Evolutionary conservation across 2,113 vertebrate genomes (phyloP).

Genomic region (Setophaga petechia): DNA sequence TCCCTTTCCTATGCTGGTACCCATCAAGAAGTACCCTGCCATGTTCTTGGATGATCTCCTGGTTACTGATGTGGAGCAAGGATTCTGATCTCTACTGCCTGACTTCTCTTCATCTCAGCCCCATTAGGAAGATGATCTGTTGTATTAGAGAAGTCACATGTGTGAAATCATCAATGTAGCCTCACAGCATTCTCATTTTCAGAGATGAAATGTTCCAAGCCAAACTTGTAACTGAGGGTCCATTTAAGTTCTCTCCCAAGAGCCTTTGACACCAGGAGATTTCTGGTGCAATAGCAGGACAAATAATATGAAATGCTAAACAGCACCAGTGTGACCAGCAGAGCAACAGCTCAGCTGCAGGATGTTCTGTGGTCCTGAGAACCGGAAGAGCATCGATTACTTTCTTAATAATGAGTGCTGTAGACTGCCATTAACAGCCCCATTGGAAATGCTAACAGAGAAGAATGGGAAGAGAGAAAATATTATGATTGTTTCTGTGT

Average conservation of each 20-base stretch:
- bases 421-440: neutral
- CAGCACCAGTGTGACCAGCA: neutral
- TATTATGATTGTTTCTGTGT: neutral
- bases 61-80: neutral
- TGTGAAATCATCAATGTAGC: neutral
- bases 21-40: neutral
- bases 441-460: neutral
- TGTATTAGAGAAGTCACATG: neutral
- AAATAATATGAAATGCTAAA: neutral
- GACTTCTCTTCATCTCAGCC: neutral
- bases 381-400: neutral
- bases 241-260: neutral
- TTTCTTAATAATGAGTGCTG: neutral
- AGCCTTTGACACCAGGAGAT: neutral
- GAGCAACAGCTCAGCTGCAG: neutral
- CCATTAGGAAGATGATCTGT: neutral
- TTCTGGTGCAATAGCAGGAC: neutral
- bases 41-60: neutral
- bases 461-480: neutral
- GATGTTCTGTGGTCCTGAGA: accelerated
- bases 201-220: neutral
- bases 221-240: neutral
- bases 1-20: neutral
- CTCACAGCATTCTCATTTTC: neutral
- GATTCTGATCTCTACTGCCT: neutral